A percentile compares a stretch with the other conserved stretches of the same genome.
These are phyloP conservation scores for Trachythela sp. DNA, from an alignment of 64 coral and sea anemone genomes.

Conservation along the genomic window DNA sequence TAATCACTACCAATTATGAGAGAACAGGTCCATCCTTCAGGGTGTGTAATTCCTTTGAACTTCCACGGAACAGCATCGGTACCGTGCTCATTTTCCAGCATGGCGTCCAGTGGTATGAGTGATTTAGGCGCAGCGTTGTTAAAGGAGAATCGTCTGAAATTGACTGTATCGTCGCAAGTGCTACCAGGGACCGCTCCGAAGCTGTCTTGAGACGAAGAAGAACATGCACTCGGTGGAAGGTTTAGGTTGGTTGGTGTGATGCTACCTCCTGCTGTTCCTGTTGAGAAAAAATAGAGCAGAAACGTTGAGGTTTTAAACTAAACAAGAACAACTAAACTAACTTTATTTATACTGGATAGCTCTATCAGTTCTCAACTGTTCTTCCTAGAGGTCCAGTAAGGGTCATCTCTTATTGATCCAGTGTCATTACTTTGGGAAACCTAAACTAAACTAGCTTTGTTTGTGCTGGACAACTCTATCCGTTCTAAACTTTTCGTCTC, in stretches of 20 bases:
- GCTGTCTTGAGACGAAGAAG: slow-evolving; percentile 34
- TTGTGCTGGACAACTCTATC: too few species aligned
- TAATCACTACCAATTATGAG: slow-evolving; percentile 55
- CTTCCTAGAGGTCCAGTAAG: too few species aligned
- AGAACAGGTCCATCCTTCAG: slow-evolving; percentile 48
- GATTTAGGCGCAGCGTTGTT: slow-evolving; percentile 37
- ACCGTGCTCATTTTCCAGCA: slow-evolving; percentile 59
- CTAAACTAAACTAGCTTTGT: background rate
- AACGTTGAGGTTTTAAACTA: too few species aligned
- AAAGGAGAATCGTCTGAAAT: slow-evolving; percentile 61
- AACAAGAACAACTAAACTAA: too few species aligned
- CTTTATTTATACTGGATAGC: too few species aligned
- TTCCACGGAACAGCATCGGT: slow-evolving; percentile 38
- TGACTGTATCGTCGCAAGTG: slow-evolving; percentile 34
- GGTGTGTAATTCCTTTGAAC: slow-evolving; percentile 46
- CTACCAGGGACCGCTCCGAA: slow-evolving; percentile 33
- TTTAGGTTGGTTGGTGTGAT: slow-evolving; percentile 60
- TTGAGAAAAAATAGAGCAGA: slow-evolving; percentile 1
- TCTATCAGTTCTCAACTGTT: too few species aligned
- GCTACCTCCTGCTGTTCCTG: slow-evolving; percentile 38
- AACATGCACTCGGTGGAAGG: slow-evolving; percentile 58
- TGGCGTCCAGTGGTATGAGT: slow-evolving; percentile 34
- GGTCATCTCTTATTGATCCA: too few species aligned
- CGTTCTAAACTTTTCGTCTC: too few species aligned
- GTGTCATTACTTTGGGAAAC: background rate